A percentile compares a stretch with the other conserved stretches of the same genome.
These are phyloP conservation scores for Onychomys leucogaster DNA, from an alignment of 2,797 vertebrate species.

Conservation along the genomic window DNA sequence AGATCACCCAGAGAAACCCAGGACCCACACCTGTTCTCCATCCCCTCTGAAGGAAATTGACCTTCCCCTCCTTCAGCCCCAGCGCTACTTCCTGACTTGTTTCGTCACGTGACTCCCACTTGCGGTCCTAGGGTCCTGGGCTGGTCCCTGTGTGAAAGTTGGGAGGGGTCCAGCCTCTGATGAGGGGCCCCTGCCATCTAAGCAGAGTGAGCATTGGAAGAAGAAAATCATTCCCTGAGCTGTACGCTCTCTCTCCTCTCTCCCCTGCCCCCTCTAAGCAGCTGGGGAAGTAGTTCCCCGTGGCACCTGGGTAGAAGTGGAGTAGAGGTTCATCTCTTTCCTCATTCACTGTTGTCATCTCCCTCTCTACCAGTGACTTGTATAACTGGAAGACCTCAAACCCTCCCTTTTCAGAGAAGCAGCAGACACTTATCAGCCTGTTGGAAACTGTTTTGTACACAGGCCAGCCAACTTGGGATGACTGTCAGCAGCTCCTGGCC, in stretches of 20 bases:
- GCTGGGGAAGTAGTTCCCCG: not conserved
- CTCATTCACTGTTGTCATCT: no score
- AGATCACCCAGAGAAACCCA: not conserved
- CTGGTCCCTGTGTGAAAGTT: not conserved
- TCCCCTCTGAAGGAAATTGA: not conserved
- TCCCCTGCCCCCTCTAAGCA: not conserved
- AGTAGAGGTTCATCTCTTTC: no score
- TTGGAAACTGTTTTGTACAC: not conserved
- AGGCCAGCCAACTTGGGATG: not conserved
- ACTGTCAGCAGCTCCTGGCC: not conserved
- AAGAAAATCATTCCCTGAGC: not conserved
- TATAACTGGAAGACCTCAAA: not conserved
- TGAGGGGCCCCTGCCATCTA: not conserved
- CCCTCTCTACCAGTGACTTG: not conserved
- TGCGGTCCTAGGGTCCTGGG: not conserved
- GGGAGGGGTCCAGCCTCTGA: not conserved
- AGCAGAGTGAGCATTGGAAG: not conserved
- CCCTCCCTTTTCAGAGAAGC: not conserved
- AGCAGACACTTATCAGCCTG: not conserved
- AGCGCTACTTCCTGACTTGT: not conserved
- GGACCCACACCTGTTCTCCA: not conserved
- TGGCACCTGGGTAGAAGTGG: not conserved
- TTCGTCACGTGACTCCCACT: not conserved
- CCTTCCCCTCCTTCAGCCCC: not conserved
- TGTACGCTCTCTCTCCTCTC: not conserved